A percentile compares a stretch with the other conserved stretches of the same genome.
Evolutionary conservation across 2,113 vertebrate species (phyloP).

Genomic region (cattle (Bos taurus)): ARS-UCD2.0 NC_037337.1:52435501-52436000

Average conservation of each 20-base stretch:
- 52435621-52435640: not conserved
- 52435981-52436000: conserved; percentile 32
- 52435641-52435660: not conserved
- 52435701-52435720: not conserved
- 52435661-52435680: not conserved
- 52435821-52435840: not conserved
- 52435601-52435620: not conserved
- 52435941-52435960: not conserved
- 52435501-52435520: conserved; percentile 34
- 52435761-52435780: not conserved
- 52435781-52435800: not conserved
- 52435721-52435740: not conserved
- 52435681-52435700: not conserved
- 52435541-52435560: conserved; percentile 25
- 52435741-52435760: not conserved
- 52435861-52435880: not conserved
- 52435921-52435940: conserved; percentile 2
- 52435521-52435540: conserved; percentile 44
- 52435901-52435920: not conserved
- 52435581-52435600: conserved; percentile 32
- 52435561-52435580: conserved; percentile 54
- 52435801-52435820: conserved; percentile 5
- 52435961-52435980: conserved; percentile 14
- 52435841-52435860: not conserved
- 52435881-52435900: conserved; percentile 19